A percentile compares a stretch with the other conserved stretches of the same genome.
Evolutionary conservation across 1,140 invertebrate genomes (phyloP).

Genomic region (Diabrotica virgifera): DNA sequence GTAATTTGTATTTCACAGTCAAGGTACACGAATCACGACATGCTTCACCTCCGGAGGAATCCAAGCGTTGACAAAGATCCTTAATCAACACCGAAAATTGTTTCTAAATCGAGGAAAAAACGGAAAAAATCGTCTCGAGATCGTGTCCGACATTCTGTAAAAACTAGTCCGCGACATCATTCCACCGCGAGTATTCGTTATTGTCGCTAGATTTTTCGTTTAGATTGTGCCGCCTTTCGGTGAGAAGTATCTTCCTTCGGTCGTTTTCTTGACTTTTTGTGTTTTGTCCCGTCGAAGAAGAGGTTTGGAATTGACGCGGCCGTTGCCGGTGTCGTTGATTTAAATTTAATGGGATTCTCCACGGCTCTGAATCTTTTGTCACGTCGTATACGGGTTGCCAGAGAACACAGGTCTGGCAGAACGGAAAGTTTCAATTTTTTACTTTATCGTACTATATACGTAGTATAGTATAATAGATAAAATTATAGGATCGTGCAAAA

Average conservation of each 20-base stretch:
- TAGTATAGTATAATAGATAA: no score
- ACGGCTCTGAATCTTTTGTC: constrained; percentile 17
- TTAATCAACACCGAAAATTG: constrained; percentile 7
- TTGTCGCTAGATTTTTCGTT: constrained; percentile 16
- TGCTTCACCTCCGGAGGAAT: background rate
- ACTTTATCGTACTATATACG: no score
- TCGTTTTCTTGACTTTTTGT: no score
- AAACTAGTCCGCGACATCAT: constrained; percentile 18
- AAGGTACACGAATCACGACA: background rate
- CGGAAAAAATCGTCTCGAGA: no score
- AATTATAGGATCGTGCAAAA: no score
- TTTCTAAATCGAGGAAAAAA: background rate
- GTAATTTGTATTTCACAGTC: no score
- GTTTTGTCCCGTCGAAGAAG: background rate
- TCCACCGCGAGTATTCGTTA: constrained; percentile 17
- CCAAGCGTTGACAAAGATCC: background rate
- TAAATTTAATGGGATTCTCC: constrained; percentile 21
- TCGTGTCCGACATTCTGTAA: background rate
- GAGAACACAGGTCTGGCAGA: no score
- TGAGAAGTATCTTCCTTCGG: constrained; percentile 12
- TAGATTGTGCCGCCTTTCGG: constrained; percentile 17
- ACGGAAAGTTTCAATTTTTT: no score
- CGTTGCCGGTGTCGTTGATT: background rate
- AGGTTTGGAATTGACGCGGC: constrained; percentile 15
- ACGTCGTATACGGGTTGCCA: constrained; percentile 2